Conservation (phyloP, 2,888 invertebrate genomes). For the Stramonita haemastoma region DNA sequence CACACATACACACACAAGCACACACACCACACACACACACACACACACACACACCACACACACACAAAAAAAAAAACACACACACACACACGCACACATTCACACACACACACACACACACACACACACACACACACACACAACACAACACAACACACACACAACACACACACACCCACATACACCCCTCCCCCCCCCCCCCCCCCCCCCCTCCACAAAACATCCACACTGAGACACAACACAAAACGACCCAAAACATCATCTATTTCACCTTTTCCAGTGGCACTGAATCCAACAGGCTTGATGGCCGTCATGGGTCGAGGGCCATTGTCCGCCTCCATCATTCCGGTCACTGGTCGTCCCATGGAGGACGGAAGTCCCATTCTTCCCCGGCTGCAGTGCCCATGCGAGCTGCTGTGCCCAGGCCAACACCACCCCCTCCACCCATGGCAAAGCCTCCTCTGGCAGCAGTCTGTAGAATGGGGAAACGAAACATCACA, state of each 20-base stretch:
- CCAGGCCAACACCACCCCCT: conserved; percentile 11
- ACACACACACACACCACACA: not conserved
- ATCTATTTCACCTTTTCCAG: not conserved
- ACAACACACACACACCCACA: not conserved
- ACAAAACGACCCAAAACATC: too few species aligned
- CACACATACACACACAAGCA: conserved; percentile 10
- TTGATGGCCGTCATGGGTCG: conserved; percentile 97
- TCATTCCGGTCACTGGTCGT: conserved; percentile 69
- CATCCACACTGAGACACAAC: too few species aligned
- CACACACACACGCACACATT: not conserved
- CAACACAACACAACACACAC: not conserved
- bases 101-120: not conserved
- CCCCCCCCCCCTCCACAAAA: too few species aligned
- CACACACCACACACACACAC: not conserved
- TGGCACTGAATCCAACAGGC: conserved; percentile 89
- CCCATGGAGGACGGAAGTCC: conserved; percentile 75
- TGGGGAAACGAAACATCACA: too few species aligned
- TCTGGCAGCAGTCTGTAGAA: conserved; percentile 32
- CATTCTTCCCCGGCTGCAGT: conserved; percentile 64
- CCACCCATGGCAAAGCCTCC: not conserved
- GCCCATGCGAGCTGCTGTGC: conserved; percentile 50
- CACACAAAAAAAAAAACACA: not conserved
- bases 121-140: not conserved
- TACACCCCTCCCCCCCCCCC: too few species aligned
- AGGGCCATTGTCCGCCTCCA: conserved; percentile 74